Conservation (phyloP, 2,113 vertebrate genomes). For the Aramus guarauna region DNA sequence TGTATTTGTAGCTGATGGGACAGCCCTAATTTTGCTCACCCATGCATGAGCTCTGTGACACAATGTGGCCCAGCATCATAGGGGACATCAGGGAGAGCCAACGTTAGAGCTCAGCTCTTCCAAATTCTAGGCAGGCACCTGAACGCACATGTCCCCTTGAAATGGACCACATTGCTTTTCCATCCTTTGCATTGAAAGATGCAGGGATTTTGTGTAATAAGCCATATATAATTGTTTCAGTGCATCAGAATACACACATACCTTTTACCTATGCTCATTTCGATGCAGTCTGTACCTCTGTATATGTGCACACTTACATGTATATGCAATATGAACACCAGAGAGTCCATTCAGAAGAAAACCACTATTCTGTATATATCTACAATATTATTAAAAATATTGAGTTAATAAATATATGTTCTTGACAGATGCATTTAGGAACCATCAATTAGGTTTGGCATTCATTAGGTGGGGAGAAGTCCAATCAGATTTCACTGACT, state of each 20-base stretch:
- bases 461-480: conserved; percentile 69
- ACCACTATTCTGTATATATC: neutral
- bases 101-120: neutral
- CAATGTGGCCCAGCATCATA: neutral
- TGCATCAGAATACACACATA: neutral
- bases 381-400: conserved; percentile 70
- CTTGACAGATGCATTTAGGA: conserved; percentile 67
- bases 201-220: neutral
- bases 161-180: neutral
- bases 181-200: neutral
- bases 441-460: conserved; percentile 74
- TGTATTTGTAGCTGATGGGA: neutral
- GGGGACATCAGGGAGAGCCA: neutral
- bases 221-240: neutral
- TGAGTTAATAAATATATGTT: conserved; percentile 71
- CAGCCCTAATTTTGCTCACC: neutral
- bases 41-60: neutral
- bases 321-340: neutral
- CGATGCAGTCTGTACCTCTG: neutral
- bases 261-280: neutral
- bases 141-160: neutral
- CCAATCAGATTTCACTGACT: conserved; percentile 74
- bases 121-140: neutral
- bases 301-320: neutral
- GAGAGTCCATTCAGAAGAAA: neutral